These are phyloP conservation scores for Teleogryllus occipitalis DNA, from an alignment of 1,140 invertebrate genomes.

Conservation along the genomic window DNA sequence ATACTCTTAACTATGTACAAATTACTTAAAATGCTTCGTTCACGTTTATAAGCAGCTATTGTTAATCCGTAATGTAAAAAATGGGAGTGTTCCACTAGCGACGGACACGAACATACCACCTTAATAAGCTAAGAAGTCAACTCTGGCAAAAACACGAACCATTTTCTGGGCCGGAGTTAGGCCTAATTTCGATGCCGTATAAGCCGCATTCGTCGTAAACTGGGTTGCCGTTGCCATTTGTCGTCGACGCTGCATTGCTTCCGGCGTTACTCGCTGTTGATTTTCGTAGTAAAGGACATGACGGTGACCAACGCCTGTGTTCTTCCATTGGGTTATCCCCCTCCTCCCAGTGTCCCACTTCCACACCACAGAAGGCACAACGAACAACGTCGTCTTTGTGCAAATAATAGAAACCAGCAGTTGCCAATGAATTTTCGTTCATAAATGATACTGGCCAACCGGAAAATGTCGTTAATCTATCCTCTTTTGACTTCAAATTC, in stretches of 20 bases:
- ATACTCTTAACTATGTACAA: no score
- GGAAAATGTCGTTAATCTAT: slow-evolving; percentile 49
- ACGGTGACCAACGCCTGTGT: slow-evolving; percentile 67
- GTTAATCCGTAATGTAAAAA: no score
- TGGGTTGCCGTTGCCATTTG: slow-evolving; percentile 25
- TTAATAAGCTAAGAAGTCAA: no score
- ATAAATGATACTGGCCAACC: slow-evolving; percentile 49
- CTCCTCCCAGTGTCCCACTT: slow-evolving; percentile 69
- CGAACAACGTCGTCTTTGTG: slow-evolving; percentile 58
- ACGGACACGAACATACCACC: no score
- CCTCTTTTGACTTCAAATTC: slow-evolving; percentile 33
- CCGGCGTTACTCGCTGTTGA: slow-evolving; percentile 54
- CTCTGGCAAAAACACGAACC: neutral
- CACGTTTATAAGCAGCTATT: no score
- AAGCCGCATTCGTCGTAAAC: slow-evolving; percentile 53
- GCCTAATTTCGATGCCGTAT: slow-evolving; percentile 38
- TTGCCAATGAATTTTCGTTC: slow-evolving; percentile 50
- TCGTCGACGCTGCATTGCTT: slow-evolving; percentile 33
- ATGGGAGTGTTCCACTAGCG: no score
- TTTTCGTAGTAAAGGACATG: slow-evolving; percentile 62
- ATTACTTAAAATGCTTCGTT: no score
- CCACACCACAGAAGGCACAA: slow-evolving; percentile 78
- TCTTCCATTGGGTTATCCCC: slow-evolving; percentile 72
- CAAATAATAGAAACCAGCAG: slow-evolving; percentile 75
- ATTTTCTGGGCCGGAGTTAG: slow-evolving; percentile 35